phyloP scores from a whole-genome alignment of 2,888 invertebrate species.

The Allacma fusca region DNA sequence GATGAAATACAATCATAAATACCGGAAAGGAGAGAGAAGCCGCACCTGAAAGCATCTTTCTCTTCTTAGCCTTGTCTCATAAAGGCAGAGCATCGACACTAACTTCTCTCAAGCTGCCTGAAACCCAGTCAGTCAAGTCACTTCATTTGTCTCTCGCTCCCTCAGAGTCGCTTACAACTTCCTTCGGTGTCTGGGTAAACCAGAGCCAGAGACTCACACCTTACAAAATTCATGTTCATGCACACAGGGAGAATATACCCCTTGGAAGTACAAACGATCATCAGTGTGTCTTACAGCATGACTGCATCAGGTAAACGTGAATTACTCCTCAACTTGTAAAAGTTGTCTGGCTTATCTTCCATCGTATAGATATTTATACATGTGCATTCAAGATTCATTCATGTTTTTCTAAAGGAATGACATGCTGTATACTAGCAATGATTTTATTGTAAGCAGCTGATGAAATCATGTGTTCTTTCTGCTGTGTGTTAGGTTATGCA shows the following conservation, averaged over 20 bases:
- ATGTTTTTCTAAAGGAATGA: not conserved
- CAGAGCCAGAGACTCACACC: not conserved
- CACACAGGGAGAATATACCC: not conserved
- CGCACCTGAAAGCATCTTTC: slow-evolving; percentile 39
- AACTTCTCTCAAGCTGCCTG: slow-evolving; percentile 6
- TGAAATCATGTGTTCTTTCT: slow-evolving; percentile 21
- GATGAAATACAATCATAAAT: slow-evolving; percentile 34
- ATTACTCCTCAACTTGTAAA: not conserved
- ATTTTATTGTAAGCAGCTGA: slow-evolving; percentile 16
- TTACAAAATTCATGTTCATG: slow-evolving; percentile 16
- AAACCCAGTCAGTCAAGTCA: slow-evolving; percentile 41
- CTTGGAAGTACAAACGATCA: not conserved
- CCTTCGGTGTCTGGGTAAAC: not conserved
- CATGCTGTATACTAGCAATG: not conserved
- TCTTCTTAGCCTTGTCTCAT: slow-evolving; percentile 32
- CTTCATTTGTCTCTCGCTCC: slow-evolving; percentile 34
- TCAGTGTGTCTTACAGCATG: too few relatives aligned
- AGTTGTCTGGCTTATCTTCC: not conserved
- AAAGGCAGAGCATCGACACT: slow-evolving; percentile 38
- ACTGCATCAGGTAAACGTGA: not conserved
- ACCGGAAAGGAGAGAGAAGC: slow-evolving; percentile 34
- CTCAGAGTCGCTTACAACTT: slow-evolving; percentile 5
- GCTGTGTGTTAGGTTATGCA: not conserved
- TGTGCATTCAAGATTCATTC: not conserved
- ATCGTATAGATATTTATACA: not conserved